A percentile compares a stretch with the other conserved stretches of the same genome.
Conservation (phyloP, 2,888 invertebrate genomes). For the Epirrhoe tristata region DNA sequence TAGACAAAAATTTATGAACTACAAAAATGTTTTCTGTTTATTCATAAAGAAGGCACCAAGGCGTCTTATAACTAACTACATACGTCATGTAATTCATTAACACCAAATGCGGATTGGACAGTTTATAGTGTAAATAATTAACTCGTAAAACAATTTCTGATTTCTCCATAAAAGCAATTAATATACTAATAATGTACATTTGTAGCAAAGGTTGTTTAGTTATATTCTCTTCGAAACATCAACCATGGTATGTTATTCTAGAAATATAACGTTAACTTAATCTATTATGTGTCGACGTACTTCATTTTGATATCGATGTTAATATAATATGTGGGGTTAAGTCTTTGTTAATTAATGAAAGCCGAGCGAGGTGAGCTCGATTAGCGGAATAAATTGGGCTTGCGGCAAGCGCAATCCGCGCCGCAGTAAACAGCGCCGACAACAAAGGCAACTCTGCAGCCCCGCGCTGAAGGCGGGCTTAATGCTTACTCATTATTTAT, state of each 20-base stretch:
- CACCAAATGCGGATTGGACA: not conserved
- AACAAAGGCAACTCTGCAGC: slow-evolving; percentile 75
- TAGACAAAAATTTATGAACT: slow-evolving; percentile 34
- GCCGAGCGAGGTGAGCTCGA: slow-evolving; percentile 74
- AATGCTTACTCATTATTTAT: slow-evolving; percentile 83
- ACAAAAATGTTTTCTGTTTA: slow-evolving; percentile 17
- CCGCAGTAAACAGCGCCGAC: slow-evolving; percentile 75
- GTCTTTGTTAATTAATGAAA: slow-evolving; percentile 80
- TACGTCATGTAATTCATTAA: not conserved
- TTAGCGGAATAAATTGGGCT: slow-evolving; percentile 82
- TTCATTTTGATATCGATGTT: slow-evolving; percentile 49
- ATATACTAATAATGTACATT: not conserved
- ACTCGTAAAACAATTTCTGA: slow-evolving; percentile 6
- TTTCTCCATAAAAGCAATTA: slow-evolving; percentile 8
- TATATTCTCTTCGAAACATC: too few relatives aligned
- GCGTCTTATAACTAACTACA: not conserved
- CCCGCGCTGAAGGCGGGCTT: slow-evolving; percentile 68
- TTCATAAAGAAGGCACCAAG: not conserved
- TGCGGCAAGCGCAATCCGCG: slow-evolving; percentile 73
- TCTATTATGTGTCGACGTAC: slow-evolving; percentile 2
- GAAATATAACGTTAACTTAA: slow-evolving; percentile 11
- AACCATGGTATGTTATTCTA: too few relatives aligned
- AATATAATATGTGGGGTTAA: slow-evolving; percentile 66
- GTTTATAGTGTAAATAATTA: not conserved
- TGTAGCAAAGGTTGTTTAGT: too few relatives aligned